These are phyloP conservation scores for Triplophysa yarkandensis DNA, from an alignment of 2,797 vertebrate species.

Conservation along the genomic window DNA sequence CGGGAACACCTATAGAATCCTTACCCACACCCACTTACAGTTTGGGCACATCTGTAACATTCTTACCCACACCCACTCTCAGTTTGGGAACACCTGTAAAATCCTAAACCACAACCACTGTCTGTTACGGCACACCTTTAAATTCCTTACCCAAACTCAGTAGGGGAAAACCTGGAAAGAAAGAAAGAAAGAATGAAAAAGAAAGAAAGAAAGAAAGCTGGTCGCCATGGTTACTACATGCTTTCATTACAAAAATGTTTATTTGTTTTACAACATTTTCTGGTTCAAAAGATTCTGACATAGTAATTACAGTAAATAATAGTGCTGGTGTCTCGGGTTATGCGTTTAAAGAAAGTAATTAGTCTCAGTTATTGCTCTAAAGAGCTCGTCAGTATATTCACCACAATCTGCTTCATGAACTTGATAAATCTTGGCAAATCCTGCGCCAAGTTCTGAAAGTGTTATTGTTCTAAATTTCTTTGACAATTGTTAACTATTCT, in stretches of 20 bases:
- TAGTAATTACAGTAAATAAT: background rate
- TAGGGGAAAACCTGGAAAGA: background rate
- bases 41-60: background rate
- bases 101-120: background rate
- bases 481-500: too few species aligned
- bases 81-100: too few species aligned
- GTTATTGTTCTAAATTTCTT: too few species aligned
- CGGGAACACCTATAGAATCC: background rate
- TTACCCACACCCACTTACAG: background rate
- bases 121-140: background rate
- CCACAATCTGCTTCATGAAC: too few species aligned
- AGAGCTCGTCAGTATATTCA: too few species aligned
- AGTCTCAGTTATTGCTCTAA: too few species aligned
- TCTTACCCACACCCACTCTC: background rate
- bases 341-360: too few species aligned
- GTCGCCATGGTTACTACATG: conserved; percentile 21
- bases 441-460: too few species aligned
- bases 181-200: background rate
- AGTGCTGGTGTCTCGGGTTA: background rate
- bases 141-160: background rate
- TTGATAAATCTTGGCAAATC: too few species aligned
- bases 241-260: background rate
- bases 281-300: background rate
- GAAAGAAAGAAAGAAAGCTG: background rate
- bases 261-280: too few species aligned